Evolutionary conservation across 2,113 vertebrate species (phyloP).

Genomic region (Ahaetulla prasina): DNA sequence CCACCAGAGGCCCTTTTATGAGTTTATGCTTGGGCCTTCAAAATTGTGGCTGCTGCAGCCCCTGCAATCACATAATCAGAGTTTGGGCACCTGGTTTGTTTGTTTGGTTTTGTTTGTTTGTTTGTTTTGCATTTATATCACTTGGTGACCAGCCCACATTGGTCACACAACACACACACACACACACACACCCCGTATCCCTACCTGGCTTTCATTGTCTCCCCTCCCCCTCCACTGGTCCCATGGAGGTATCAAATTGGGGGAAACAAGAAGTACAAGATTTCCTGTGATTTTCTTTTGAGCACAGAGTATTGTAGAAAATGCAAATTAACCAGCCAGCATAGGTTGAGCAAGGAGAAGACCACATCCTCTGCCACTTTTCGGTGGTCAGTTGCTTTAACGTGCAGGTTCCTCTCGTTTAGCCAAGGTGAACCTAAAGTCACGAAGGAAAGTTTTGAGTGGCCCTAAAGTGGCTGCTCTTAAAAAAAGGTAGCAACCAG

Average conservation of each 20-base stretch:
- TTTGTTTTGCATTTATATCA: too few species aligned
- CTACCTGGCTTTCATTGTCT: background rate
- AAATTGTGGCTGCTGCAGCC: background rate
- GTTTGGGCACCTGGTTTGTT: background rate
- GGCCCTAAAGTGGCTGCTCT: background rate
- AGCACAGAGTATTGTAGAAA: background rate
- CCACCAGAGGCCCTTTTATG: too few species aligned
- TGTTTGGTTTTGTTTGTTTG: too few species aligned
- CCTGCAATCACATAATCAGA: background rate
- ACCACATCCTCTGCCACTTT: background rate
- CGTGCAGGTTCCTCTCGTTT: background rate
- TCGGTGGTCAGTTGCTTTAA: background rate
- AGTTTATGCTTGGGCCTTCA: background rate
- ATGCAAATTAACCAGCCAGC: background rate
- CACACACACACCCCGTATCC: background rate
- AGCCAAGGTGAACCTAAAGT: too few species aligned
- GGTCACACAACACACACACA: too few species aligned
- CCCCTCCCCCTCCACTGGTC: background rate
- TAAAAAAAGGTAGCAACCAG: background rate
- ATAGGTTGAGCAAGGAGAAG: constrained; percentile 5
- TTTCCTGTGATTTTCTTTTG: background rate
- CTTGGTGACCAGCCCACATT: too few species aligned
- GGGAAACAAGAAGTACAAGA: background rate
- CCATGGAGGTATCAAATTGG: background rate
- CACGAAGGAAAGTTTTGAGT: background rate